Evolutionary conservation across 2,113 vertebrate genomes (phyloP).

Genomic region (Chionodraco myersi): DNA sequence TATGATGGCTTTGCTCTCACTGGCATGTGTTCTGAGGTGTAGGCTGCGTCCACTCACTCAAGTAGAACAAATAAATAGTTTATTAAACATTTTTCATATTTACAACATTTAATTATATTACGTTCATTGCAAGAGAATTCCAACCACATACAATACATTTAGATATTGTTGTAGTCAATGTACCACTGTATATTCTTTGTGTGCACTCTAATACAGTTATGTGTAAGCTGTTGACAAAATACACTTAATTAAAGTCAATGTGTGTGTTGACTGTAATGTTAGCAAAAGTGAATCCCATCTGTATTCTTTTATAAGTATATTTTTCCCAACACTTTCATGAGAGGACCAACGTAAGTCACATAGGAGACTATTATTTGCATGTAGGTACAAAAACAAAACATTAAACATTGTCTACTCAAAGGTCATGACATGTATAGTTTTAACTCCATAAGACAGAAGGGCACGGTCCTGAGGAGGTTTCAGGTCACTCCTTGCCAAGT

Average conservation of each 20-base stretch:
- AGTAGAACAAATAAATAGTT: slow-evolving; percentile 57
- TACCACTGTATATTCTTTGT: background rate
- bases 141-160: background rate
- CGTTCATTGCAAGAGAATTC: background rate
- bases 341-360: background rate
- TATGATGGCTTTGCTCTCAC: background rate
- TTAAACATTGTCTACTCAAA: background rate
- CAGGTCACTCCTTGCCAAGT: background rate
- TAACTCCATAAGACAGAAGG: background rate
- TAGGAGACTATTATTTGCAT: background rate
- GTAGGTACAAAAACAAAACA: slow-evolving; percentile 4
- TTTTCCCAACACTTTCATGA: background rate
- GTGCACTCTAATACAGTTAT: too few species aligned
- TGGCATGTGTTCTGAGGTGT: background rate
- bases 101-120: slow-evolving; percentile 36
- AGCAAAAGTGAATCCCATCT: background rate
- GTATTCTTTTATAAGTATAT: background rate
- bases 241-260: too few species aligned
- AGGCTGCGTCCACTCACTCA: background rate
- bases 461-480: background rate
- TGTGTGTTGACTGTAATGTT: background rate
- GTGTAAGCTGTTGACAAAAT: too few species aligned
- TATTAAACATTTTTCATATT: slow-evolving; percentile 56
- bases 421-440: too few species aligned
- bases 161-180: slow-evolving; percentile 9